Evolutionary conservation across 2,888 invertebrate species (phyloP), one percentile per base, ranked within the genome.

Genomic region (Sphaeridia pumilis): DNA sequence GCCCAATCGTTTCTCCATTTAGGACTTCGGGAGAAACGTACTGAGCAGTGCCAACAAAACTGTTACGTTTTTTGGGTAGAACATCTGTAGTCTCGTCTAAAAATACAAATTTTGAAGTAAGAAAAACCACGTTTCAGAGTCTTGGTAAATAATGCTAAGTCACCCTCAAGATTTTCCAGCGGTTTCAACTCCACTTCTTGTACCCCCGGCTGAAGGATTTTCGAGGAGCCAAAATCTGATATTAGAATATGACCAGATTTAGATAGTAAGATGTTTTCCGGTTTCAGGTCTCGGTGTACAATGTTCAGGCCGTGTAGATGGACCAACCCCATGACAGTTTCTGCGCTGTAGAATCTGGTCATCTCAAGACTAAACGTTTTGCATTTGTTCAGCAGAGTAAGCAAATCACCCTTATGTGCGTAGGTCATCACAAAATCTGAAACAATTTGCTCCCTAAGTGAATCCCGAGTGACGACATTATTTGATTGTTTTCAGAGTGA

Each of bases 1-100:
- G 80, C 49, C 83, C 80, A 34, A 63, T 61, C 24, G 54, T 52
- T 56, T 83, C 80, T 68, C 86, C 83, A 56, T 82, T 84, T 47
- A 98, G 75, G 58, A 97, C 79, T 74, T 99, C 98, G 2, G 98
- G 98, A 52, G 94, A 94, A 0, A 99, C 94, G 72, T 97, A 98
- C 70, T 97, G 95, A 2, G 98, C 95, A 12, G 97, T 98, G 46
- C 98, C 98, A 14, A 97, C 97, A 72, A 98, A 97, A 70, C 87
- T 88, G 67, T 83, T 83, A 66, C 79, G 79, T 55, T 87, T 76
- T 17, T 38, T 38, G n/a, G n/a, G n/a, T n/a, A n/a, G n/a, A n/a
- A n/a, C 17, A 36, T 36, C 4, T 36, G 17, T 36, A 36, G 36
- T 20, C 17, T 36, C 20, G n/a, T n/a, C n/a, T n/a, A n/a, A n/a